These are phyloP conservation scores for Ellobium chinense DNA, from an alignment of 2,888 invertebrate species.

Conservation along the genomic window DNA sequence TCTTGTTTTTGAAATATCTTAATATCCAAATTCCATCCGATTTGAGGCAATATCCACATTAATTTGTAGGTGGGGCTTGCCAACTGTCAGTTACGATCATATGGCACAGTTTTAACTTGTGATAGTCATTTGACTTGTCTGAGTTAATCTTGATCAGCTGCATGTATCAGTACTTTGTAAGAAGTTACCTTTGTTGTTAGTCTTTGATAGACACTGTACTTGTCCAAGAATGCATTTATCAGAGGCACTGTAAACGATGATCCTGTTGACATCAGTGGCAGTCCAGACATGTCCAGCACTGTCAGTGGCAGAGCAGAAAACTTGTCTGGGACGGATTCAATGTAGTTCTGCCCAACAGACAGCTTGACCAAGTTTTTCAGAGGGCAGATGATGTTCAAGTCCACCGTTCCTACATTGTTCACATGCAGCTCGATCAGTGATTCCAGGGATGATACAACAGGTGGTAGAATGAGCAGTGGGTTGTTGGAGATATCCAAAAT, in stretches of 20 bases:
- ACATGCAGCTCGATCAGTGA: conserved; percentile 61
- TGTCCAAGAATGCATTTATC: conserved; percentile 25
- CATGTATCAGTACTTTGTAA: too few species aligned
- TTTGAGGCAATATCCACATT: too few species aligned
- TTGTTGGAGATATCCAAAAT: conserved; percentile 65
- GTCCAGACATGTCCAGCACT: conserved; percentile 65
- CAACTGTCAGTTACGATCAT: too few species aligned
- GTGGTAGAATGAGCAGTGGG: conserved; percentile 58
- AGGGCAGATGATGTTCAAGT: conserved; percentile 51
- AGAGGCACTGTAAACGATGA: conserved; percentile 6
- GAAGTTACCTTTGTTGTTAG: conserved; percentile 24
- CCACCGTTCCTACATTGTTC: conserved; percentile 60
- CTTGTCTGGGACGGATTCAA: conserved; percentile 54
- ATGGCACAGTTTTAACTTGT: too few species aligned
- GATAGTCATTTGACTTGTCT: too few species aligned
- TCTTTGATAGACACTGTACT: conserved; percentile 23
- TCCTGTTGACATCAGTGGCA: conserved; percentile 59
- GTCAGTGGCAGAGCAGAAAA: conserved; percentile 56
- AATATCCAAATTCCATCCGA: too few species aligned
- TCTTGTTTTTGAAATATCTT: too few species aligned
- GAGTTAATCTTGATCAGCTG: too few species aligned
- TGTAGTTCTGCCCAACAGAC: conserved; percentile 56
- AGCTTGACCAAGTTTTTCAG: conserved; percentile 58
- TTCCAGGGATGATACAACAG: conserved; percentile 44
- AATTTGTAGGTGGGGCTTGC: too few species aligned